Base-by-base conservation (phyloP, 2,113 vertebrate species). In the Semicossyphus pulcher region DNA sequence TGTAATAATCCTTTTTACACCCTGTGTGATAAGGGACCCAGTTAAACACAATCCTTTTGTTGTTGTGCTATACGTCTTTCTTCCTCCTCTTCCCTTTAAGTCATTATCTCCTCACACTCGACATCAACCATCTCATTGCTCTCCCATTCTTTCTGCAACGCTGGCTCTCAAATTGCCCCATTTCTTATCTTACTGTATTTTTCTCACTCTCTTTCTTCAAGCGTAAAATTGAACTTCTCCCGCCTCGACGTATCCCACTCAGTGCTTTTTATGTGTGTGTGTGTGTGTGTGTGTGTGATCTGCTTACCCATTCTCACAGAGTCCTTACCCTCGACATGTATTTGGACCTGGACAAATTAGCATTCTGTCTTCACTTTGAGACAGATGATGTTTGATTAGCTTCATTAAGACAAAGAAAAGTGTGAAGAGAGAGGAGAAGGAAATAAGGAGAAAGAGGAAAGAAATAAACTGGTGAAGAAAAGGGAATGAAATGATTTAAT, bases 191-290 rank as follows among this genome's bases (percentile, higher is more conserved):
- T 39, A 21, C 28, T 29, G 7, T n/a, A 31, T 37, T 66, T 69
- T 60, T 67, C 44, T 71, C 52, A 29, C 42, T 45, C 36, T 65
- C 57, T 66, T 76, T 69, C 73, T 62, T 81, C 58, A 73, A 82
- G 79, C 15, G 4, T 80, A 83, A 77, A 81, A 85, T 83, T 81
- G 39, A 71, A 62, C 25, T 26, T 76, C 36, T 78, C 34, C 47
- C 28, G 4, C 60, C 36, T 48, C 42, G 41, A 48, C 49, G n/a
- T 10, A 36, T 47, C 62, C 51, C 63, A 39, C 31, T 47, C 45
- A 49, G 1, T 3, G 28, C 61, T 26, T 10, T 53, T 5, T 29
- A 11, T 25, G 10, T 26, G 48, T 29, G 62, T 36, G 9, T 41
- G 39, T 31, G 23, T 23, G 10, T 45, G 9, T 25, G 8, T 31